Evolutionary conservation across 2,888 invertebrate species (phyloP).

Genomic region (Melanargia galathea): DNA sequence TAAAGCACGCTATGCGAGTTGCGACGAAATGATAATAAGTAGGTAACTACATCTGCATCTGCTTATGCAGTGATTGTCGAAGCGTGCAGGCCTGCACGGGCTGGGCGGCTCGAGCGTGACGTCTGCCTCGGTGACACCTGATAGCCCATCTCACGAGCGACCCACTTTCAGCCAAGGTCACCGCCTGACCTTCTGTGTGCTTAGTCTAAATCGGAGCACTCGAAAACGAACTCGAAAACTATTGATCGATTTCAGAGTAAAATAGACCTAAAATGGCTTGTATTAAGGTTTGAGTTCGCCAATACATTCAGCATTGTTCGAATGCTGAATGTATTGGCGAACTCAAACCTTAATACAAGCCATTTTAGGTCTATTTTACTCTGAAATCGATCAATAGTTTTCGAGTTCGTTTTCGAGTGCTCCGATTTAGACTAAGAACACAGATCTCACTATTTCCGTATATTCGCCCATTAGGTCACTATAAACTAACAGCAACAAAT

Average conservation of each 20-base stretch:
- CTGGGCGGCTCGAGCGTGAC: constrained; percentile 72
- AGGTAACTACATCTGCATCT: constrained; percentile 5
- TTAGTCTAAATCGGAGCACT: too few species aligned
- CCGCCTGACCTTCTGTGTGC: constrained; percentile 77
- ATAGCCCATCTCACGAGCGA: constrained; percentile 79
- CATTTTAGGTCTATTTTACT: too few species aligned
- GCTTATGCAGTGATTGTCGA: constrained; percentile 10
- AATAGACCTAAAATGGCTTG: too few species aligned
- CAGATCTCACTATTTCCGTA: constrained; percentile 58
- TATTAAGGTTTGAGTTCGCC: too few species aligned
- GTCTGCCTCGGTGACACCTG: constrained; percentile 77
- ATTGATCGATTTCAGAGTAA: too few species aligned
- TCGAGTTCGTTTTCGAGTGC: too few species aligned
- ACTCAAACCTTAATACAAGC: too few species aligned
- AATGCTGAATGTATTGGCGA: too few species aligned
- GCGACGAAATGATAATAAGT: background rate
- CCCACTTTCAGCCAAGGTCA: constrained; percentile 78
- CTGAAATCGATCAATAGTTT: too few species aligned
- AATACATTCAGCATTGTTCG: too few species aligned
- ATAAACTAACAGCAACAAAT: constrained; percentile 24
- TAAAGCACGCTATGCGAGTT: background rate
- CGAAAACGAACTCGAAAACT: too few species aligned
- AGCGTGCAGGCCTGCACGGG: constrained; percentile 37
- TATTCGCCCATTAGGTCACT: constrained; percentile 35
- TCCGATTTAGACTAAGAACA: too few species aligned